Base-by-base conservation (phyloP, 2,797 vertebrate species). In the Carduelis carduelis region DNA sequence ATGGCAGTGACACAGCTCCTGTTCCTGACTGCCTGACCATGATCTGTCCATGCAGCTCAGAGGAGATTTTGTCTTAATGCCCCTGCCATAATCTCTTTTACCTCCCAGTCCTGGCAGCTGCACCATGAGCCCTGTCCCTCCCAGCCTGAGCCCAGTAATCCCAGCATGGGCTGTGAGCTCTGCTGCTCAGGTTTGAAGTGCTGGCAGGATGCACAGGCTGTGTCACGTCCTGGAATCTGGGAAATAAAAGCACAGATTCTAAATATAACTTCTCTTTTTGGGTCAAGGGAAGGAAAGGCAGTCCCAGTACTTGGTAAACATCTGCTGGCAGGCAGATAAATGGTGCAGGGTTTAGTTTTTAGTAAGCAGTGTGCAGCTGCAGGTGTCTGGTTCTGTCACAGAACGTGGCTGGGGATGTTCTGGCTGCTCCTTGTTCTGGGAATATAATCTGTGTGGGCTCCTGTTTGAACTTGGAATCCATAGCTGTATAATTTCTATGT, bases 241-340 rank as follows among this genome's bases (percentile, higher is more conserved):
- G 70, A 63, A 82, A 87, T 82, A 34, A 69, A 94, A 87, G 63
- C 68, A 46, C 43, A 35, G 52, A 16, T 59, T 59, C 87, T 85
- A 94, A 93, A 94, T 92, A 82, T 52, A 92, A 55, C 46, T 37
- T 17, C 49, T 34, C 41, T 57, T 57, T 63, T 41, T 43, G 18
- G 56, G 69, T 24, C 11, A 6, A 34, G 32, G 79, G 59, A 76
- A 84, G 92, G 77, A 55, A 78, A 68, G 50, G 47, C 59, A 72
- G 68, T 66, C 60, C 49, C 50, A 52, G 65, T 37, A 17, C 83
- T 87, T 70, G 22, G 74, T 79, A 90, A 91, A 88, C 92, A 86
- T 64, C 86, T 88, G 89, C 78, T 93, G 94, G 84, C 95, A 79
- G 89, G 91, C 60, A 70, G 44, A 61, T 75, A 55, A 76, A 70